Evolutionary conservation across 1,140 invertebrate genomes (phyloP).

Genomic region (Sminthurides bifidus): DNA sequence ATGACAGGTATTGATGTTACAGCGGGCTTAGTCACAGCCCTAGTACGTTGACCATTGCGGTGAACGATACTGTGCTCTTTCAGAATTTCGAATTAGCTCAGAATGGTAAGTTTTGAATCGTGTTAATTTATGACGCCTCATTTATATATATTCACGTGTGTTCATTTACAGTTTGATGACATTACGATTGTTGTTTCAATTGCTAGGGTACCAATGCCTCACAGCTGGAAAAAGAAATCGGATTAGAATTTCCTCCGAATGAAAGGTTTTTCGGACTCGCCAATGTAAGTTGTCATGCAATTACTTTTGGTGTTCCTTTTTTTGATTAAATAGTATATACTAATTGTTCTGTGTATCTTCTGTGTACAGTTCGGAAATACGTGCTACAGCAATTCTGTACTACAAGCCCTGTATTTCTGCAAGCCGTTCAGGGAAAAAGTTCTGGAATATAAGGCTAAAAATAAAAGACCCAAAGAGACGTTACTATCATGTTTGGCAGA

Average conservation of each 20-base stretch:
- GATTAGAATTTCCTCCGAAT: conserved; percentile 91
- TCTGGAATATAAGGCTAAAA: conserved; percentile 94
- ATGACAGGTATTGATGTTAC: no score
- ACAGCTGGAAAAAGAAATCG: conserved; percentile 94
- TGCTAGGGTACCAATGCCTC: conserved; percentile 92
- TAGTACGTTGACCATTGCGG: neutral
- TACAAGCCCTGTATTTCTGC: conserved; percentile 99
- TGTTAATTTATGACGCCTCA: no score
- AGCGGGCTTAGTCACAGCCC: no score
- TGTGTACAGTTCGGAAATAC: conserved; percentile 95
- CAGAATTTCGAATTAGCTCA: conserved; percentile 3
- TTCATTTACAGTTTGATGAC: no score
- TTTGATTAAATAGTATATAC: no score
- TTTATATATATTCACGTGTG: no score
- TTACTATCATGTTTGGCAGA: conserved; percentile 94
- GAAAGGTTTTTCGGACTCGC: conserved; percentile 98
- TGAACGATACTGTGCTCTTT: no score
- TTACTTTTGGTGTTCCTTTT: neutral
- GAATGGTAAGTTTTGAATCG: conserved; percentile 11
- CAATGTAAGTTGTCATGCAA: conserved; percentile 58
- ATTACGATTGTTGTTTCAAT: conserved; percentile 11
- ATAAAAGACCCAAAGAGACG: conserved; percentile 95
- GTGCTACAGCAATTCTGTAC: conserved; percentile 98
- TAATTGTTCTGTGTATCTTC: neutral
- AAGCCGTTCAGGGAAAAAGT: conserved; percentile 97